Conservation (phyloP, 2,113 vertebrate genomes). For the Triplophysa tibetana region DNA sequence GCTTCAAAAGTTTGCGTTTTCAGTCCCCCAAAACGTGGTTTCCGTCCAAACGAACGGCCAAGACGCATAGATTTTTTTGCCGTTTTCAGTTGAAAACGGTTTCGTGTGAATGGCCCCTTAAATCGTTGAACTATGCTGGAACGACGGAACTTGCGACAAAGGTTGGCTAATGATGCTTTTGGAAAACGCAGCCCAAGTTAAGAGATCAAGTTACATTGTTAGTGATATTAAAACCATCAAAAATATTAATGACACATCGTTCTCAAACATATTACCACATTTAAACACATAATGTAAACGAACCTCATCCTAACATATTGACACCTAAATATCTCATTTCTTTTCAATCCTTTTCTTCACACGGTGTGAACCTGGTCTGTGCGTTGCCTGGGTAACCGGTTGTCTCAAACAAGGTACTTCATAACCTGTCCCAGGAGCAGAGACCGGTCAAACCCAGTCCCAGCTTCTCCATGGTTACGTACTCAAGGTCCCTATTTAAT, state of each 20-base stretch:
- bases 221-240: not conserved
- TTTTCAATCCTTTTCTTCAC: conserved; percentile 31
- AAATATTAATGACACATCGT: not conserved
- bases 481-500: conserved; percentile 53
- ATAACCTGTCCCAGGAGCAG: conserved; percentile 51
- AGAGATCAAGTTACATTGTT: too few species aligned
- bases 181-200: too few species aligned
- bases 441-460: conserved; percentile 51
- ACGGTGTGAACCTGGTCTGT: conserved; percentile 3
- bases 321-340: conserved; percentile 28
- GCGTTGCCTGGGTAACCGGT: conserved; percentile 52
- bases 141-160: too few species aligned
- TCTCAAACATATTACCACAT: not conserved
- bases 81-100: too few species aligned
- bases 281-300: not conserved
- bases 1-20: too few species aligned
- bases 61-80: too few species aligned
- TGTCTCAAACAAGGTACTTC: conserved; percentile 44
- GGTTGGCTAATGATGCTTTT: too few species aligned
- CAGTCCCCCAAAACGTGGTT: too few species aligned
- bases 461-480: conserved; percentile 54
- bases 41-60: too few species aligned
- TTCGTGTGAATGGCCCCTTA: too few species aligned
- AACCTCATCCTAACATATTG: not conserved
- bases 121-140: too few species aligned